Conservation (phyloP, 1,140 invertebrate species). For the Wasmannia auropunctata region DNA sequence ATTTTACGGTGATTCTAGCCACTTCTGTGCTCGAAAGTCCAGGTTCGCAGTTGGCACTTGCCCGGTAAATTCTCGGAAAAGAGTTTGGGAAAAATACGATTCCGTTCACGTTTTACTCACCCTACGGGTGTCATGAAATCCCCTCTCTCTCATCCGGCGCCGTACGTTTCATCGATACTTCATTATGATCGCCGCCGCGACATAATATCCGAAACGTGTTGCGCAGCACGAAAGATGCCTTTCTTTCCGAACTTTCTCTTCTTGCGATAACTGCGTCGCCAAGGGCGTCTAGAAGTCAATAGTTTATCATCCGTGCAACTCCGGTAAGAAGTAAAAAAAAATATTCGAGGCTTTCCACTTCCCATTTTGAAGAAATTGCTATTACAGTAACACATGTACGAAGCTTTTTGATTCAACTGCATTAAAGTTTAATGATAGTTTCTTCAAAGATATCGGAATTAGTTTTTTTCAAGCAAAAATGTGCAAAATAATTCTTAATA, state of each 20-base stretch:
- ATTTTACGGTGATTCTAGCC: slow-evolving; percentile 63
- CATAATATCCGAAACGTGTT: slow-evolving; percentile 74
- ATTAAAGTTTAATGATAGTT: not conserved
- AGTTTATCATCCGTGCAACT: not conserved
- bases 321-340: not conserved
- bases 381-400: not conserved
- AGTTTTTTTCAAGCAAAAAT: not conserved
- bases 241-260: slow-evolving; percentile 65
- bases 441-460: not conserved
- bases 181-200: slow-evolving; percentile 67
- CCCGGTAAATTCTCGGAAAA: slow-evolving; percentile 69
- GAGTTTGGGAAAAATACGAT: slow-evolving; percentile 72
- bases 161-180: slow-evolving; percentile 73
- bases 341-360: not conserved
- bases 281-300: slow-evolving; percentile 19
- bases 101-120: slow-evolving; percentile 65
- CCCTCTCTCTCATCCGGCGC: slow-evolving; percentile 24
- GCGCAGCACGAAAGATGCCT: slow-evolving; percentile 59
- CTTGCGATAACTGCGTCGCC: slow-evolving; percentile 30
- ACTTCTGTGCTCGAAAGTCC: slow-evolving; percentile 67
- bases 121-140: slow-evolving; percentile 36
- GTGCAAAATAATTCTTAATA: not conserved
- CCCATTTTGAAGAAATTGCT: not conserved
- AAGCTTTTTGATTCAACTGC: not conserved
- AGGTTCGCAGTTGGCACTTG: slow-evolving; percentile 57